Evolutionary conservation across 1,140 invertebrate genomes (phyloP), one percentile per base, ranked within the genome.

Genomic region (Diuraphis noxia): DNA sequence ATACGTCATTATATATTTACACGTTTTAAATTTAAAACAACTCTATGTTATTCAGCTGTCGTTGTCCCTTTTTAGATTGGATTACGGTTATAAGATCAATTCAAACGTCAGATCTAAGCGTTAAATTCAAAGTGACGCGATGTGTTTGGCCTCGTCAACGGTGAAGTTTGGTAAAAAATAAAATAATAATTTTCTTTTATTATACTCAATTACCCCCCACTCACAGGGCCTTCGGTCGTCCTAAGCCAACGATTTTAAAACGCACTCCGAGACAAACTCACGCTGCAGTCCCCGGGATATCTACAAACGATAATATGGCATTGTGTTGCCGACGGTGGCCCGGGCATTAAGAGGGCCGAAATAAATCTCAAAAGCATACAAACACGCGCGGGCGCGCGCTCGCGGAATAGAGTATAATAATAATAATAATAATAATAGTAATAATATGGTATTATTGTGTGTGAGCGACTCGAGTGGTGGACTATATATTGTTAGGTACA

Each of bases 281-380:
- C 19, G 23, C 21, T 46, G 79, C 21, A 79, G 79, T 49, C 17
- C 72, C 17, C 72, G 34, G 25, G 72, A 77, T n/a, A n/a, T 90
- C 79, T 89, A 43, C 41, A 90, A 43, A 79, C 72, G 41, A 79
- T 89, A 72, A 10, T 21, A 43, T n/a, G 36, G 63, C 63, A 90
- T 90, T 90, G 88, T 89, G 56, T 52, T 36, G 3, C 41, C 34
- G n/a, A 13, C 77, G 63, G 77, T 36, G 87, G 87, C 7, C 34
- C 52, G 36, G 41, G 72, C 56, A 72, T 17, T 72, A 34, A 49
- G 72, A 72, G 88, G 40, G 46, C 10, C 40, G 46, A 90, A 90
- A 90, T 90, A 90, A 90, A 90, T 90, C 88, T 90, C 41, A 90
- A 90, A 72, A 46, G 72, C 88, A 90, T 49, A 90, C 72, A 90